Evolutionary conservation across 1,140 invertebrate genomes (phyloP), one percentile per base, ranked within the genome.

Genomic region (Copidosoma floridanum): DNA sequence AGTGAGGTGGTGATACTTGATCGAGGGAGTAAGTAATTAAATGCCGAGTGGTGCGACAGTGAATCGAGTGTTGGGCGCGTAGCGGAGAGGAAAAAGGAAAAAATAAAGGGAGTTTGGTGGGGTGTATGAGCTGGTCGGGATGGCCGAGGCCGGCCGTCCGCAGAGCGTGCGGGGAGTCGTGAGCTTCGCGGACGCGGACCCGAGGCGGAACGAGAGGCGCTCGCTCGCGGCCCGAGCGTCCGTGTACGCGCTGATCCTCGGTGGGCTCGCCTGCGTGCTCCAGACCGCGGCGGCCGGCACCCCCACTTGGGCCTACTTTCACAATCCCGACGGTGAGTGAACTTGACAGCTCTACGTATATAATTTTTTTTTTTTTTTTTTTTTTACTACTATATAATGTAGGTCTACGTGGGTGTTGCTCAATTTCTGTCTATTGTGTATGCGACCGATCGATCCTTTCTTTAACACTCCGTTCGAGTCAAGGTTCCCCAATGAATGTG

Each of bases 271-370:
- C 70, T 87, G 91, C 69, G 85, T 89, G 40, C 82, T 91, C 65
- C 78, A 80, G 68, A 70, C 74, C 11, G 88, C 87, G 32, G 86
- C 89, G 43, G 86, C 89, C 20, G 89, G 88, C 37, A 85, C 90
- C 47, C 90, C 90, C 38, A 85, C 87, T 67, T 92, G 90, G 90
- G 90, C 89, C 55, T 87, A 91, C 72, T 92, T 88, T 78, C 84
- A 85, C 67, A 89, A 86, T 72, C 79, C 80, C 66, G 76, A 82
- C 71, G 82, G 83, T 85, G 67, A 80, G 82, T 78, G 48, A 63
- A 54, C 53, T 37, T 41, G n/a, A 14, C 32, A 6, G 14, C 32
- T 6, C 32, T 6, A 8, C 14, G 32, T 14, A 8, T 14, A 35
- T 8, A n/a, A n/a, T n/a, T 53, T 20, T 20, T 32, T 46, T 14